Evolutionary conservation across 2,113 vertebrate genomes (phyloP).

Genomic region (Festucalex cinctus): DNA sequence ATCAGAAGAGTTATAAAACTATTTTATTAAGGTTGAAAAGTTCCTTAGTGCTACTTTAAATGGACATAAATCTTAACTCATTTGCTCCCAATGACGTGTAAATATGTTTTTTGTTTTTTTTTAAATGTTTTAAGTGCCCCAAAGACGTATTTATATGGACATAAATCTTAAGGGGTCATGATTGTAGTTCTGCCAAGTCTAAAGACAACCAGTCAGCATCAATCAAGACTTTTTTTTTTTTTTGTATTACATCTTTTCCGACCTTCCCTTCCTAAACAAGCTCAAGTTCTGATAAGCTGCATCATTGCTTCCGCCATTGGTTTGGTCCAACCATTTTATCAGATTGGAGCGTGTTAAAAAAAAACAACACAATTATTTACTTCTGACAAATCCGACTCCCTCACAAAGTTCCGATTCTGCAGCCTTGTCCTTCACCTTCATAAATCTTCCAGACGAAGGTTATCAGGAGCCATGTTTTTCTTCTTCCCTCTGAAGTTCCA

Average conservation of each 20-base stretch:
- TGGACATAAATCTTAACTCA: too few species aligned
- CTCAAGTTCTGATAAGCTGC: conserved; percentile 3
- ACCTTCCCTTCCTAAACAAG: not conserved
- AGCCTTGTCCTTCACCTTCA: conserved; percentile 10
- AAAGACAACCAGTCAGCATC: not conserved
- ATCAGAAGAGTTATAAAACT: too few species aligned
- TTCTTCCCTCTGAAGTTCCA: conserved; percentile 8
- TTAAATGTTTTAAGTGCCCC: too few species aligned
- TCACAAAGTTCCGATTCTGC: not conserved
- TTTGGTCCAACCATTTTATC: not conserved
- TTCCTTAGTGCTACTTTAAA: too few species aligned
- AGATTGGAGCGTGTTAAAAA: not conserved
- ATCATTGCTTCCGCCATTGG: not conserved
- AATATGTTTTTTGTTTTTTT: too few species aligned
- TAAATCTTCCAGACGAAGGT: not conserved
- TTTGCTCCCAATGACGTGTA: too few species aligned
- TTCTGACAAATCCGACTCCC: not conserved
- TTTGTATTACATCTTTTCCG: too few species aligned
- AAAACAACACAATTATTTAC: not conserved
- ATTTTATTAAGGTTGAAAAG: too few species aligned
- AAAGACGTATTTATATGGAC: too few species aligned
- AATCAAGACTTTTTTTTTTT: too few species aligned
- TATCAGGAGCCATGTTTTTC: not conserved
- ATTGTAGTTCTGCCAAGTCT: not conserved
- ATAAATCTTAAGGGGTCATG: not conserved